A percentile compares a stretch with the other conserved stretches of the same genome.
Conservation (phyloP, 2,888 invertebrate species). For the Iphiclides podalirius region DNA sequence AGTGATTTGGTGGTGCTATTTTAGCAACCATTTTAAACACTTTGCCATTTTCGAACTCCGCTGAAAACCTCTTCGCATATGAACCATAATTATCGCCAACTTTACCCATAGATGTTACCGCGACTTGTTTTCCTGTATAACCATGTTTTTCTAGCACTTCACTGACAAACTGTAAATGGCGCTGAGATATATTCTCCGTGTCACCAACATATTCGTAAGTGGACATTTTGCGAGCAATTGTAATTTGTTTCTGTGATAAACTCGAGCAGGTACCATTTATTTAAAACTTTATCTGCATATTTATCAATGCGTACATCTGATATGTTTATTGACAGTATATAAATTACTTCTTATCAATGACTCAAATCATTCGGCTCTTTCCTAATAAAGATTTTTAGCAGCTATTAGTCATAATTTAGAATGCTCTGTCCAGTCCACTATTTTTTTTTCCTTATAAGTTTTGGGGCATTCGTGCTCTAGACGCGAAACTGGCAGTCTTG, state of each 20-base stretch:
- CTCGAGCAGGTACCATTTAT: neutral
- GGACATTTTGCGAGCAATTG: slow-evolving; percentile 12
- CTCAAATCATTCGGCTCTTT: too few species aligned
- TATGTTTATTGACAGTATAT: too few species aligned
- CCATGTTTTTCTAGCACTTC: slow-evolving; percentile 39
- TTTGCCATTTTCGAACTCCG: slow-evolving; percentile 33
- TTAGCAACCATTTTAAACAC: slow-evolving; percentile 47
- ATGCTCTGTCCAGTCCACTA: too few species aligned
- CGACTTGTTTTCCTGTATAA: slow-evolving; percentile 35
- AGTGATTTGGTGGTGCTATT: slow-evolving; percentile 39
- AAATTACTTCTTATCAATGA: too few species aligned
- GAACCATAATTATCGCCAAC: slow-evolving; percentile 43
- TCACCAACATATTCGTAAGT: slow-evolving; percentile 31
- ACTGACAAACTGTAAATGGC: slow-evolving; percentile 41
- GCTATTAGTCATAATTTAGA: too few species aligned
- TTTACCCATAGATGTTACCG: slow-evolving; percentile 36
- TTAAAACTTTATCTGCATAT: slow-evolving; percentile 9
- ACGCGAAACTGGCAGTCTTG: too few species aligned
- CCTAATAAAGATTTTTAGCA: too few species aligned
- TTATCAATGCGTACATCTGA: too few species aligned
- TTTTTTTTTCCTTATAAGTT: too few species aligned
- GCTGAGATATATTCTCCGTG: slow-evolving; percentile 30
- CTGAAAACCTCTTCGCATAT: slow-evolving; percentile 34
- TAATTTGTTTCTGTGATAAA: neutral
- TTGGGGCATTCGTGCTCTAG: too few species aligned